phyloP scores from a whole-genome alignment of 2,888 invertebrate species.

The Cyclophora punctaria region DNA sequence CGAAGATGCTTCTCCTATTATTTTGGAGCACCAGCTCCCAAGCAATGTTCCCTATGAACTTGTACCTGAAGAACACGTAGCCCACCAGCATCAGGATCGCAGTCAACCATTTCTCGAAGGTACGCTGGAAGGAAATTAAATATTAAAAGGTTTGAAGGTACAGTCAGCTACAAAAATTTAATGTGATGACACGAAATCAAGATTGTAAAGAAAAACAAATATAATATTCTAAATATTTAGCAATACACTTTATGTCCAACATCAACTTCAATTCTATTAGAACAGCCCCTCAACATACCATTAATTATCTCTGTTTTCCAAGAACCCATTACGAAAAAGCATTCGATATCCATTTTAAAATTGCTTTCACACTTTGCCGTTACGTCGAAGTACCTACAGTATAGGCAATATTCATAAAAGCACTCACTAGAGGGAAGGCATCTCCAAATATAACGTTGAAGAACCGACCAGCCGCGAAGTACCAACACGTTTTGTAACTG shows the following conservation, averaged over 20 bases:
- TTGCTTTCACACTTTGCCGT: neutral
- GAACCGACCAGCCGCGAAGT: slow-evolving; percentile 53
- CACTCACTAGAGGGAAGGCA: slow-evolving; percentile 51
- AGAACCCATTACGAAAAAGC: too few relatives aligned
- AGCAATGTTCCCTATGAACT: slow-evolving; percentile 50
- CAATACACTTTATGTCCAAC: too few relatives aligned
- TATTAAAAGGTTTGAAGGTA: neutral
- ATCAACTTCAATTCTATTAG: too few relatives aligned
- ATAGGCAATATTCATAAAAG: neutral
- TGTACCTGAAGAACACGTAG: slow-evolving; percentile 45
- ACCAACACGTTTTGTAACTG: slow-evolving; percentile 56
- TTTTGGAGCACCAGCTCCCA: slow-evolving; percentile 51
- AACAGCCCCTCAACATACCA: too few relatives aligned
- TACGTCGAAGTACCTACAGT: neutral
- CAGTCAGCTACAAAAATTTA: too few relatives aligned
- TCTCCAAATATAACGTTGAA: slow-evolving; percentile 62
- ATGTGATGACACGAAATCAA: too few relatives aligned
- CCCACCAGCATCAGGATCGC: slow-evolving; percentile 47
- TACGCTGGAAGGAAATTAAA: slow-evolving; percentile 23
- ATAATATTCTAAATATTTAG: too few relatives aligned
- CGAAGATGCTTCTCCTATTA: slow-evolving; percentile 40
- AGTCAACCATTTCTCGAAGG: slow-evolving; percentile 47
- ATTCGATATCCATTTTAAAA: neutral
- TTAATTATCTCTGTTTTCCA: too few relatives aligned
- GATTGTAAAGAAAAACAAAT: too few relatives aligned